phyloP scores from a whole-genome alignment of 1,140 invertebrate species.

The Agrypnia vestita region DNA sequence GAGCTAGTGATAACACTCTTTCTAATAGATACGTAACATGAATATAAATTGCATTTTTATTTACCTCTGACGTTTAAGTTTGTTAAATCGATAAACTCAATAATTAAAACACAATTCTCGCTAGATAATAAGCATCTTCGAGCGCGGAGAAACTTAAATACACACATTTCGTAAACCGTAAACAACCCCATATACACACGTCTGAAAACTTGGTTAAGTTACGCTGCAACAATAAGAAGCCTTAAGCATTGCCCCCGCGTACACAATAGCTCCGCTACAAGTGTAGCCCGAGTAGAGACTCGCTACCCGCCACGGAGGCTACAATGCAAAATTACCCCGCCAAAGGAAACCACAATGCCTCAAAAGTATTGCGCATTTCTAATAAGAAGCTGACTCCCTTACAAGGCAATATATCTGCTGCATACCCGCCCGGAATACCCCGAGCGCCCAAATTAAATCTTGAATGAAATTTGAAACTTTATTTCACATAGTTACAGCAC shows the following conservation, averaged over 20 bases:
- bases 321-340: constrained; percentile 49
- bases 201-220: constrained; percentile 41
- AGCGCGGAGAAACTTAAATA: not conserved
- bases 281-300: constrained; percentile 11
- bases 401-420: constrained; percentile 45
- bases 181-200: constrained; percentile 33
- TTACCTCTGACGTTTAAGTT: too few species aligned
- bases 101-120: not conserved
- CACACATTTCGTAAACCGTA: constrained; percentile 31
- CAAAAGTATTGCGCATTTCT: constrained; percentile 58
- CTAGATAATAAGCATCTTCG: not conserved
- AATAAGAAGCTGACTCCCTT: constrained; percentile 54
- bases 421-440: constrained; percentile 33
- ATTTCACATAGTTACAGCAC: constrained; percentile 59
- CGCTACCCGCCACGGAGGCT: constrained; percentile 12
- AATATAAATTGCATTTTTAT: too few species aligned
- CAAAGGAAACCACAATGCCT: constrained; percentile 58
- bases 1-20: too few species aligned
- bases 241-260: constrained; percentile 26
- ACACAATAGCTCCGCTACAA: constrained; percentile 3
- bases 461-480: constrained; percentile 70
- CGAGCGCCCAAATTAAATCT: constrained; percentile 67
- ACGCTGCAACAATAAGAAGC: constrained; percentile 39
- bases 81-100: too few species aligned
- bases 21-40: too few species aligned